Percentiles rank a stretch among this genome's conserved stretches.
phyloP scores from a whole-genome alignment of 2,797 vertebrate species.

The Labeo calbasu region DNA sequence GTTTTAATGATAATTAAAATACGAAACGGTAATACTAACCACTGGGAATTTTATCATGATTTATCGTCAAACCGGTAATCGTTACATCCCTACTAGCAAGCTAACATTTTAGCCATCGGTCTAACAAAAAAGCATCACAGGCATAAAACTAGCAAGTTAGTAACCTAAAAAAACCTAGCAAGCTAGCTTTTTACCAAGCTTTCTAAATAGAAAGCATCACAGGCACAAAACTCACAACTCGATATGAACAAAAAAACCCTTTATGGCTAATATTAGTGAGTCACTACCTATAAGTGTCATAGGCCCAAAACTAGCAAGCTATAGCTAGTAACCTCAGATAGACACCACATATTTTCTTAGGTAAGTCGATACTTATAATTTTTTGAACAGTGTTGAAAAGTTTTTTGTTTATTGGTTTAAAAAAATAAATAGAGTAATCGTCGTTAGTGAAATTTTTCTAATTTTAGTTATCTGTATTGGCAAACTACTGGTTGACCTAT shows the following conservation, averaged over 20 bases:
- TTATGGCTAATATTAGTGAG: no score
- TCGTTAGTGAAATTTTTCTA: neutral
- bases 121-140: neutral
- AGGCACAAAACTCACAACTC: neutral
- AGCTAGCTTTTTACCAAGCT: fast-evolving
- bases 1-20: no score
- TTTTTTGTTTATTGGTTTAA: neutral
- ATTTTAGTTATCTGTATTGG: neutral
- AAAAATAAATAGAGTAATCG: neutral
- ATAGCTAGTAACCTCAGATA: neutral
- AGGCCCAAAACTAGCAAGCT: neutral
- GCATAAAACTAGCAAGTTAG: neutral
- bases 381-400: neutral
- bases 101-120: neutral
- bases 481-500: neutral
- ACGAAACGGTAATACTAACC: no score
- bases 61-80: no score
- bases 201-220: neutral
- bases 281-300: neutral
- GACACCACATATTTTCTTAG: neutral
- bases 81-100: no score
- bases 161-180: neutral
- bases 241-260: no score
- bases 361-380: neutral
- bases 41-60: no score